Percentiles rank a stretch among this genome's conserved stretches.
These are phyloP conservation scores for Meloe dianella DNA, from an alignment of 2,888 invertebrate species.

Conservation along the genomic window DNA sequence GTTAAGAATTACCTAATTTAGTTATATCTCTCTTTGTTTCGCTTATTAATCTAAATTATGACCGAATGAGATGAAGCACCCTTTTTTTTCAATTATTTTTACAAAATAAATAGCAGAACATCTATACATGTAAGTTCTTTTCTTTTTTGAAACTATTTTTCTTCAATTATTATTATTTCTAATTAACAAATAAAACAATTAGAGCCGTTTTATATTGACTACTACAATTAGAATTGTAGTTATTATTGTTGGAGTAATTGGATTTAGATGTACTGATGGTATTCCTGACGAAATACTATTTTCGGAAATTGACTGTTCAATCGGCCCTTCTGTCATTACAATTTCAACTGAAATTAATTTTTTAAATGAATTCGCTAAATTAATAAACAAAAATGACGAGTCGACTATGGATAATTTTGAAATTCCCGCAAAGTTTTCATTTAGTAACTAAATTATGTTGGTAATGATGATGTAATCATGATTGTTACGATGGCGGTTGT, in stretches of 20 bases:
- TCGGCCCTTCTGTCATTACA: constrained; percentile 47
- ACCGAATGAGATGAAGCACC: constrained; percentile 3
- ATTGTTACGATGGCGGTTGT: too few relatives aligned
- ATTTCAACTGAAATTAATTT: constrained; percentile 44
- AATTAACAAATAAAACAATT: too few relatives aligned
- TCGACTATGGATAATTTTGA: not conserved
- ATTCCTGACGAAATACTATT: not conserved
- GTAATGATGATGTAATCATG: not conserved
- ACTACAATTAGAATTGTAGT: not conserved
- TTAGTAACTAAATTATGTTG: not conserved
- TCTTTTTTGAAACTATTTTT: not conserved
- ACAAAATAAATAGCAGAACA: not conserved
- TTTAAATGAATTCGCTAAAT: too few relatives aligned
- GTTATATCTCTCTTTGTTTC: not conserved
- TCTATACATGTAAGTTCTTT: not conserved
- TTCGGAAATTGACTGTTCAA: constrained; percentile 31
- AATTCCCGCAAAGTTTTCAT: not conserved
- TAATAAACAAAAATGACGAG: not conserved
- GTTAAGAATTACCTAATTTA: not conserved
- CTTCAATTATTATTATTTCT: not conserved
- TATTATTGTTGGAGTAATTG: constrained; percentile 26
- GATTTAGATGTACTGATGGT: not conserved
- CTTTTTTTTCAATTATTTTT: not conserved
- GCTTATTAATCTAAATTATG: not conserved
- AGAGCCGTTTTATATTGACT: not conserved